phyloP scores from a whole-genome alignment of 2,888 invertebrate species.

The Drosophila hamatofila region DNA sequence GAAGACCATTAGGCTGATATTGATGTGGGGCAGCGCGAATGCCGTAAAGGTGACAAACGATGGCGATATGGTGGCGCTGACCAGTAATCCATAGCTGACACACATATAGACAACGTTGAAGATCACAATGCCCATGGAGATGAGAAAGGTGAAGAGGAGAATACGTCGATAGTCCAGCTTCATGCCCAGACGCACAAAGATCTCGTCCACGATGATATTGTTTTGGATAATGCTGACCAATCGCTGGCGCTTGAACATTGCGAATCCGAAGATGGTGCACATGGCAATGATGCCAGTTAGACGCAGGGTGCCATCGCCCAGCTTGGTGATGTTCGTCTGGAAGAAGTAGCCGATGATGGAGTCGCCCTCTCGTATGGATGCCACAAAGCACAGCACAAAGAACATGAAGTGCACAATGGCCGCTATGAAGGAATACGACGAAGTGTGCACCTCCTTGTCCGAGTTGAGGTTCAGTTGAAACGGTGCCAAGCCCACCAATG shows the following conservation, averaged over 20 bases:
- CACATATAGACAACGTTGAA: constrained; percentile 82
- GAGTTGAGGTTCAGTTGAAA: constrained; percentile 80
- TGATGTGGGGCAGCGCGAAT: constrained; percentile 83
- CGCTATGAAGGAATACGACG: constrained; percentile 73
- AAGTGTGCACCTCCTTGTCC: constrained; percentile 80
- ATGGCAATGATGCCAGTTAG: constrained; percentile 82
- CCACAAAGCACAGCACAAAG: constrained; percentile 77
- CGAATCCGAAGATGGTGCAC: constrained; percentile 82
- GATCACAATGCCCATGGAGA: constrained; percentile 79
- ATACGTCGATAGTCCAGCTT: constrained; percentile 81
- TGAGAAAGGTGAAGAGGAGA: constrained; percentile 74
- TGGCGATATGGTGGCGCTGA: constrained; percentile 80
- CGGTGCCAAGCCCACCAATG: constrained; percentile 82
- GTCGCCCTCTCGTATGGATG: constrained; percentile 77
- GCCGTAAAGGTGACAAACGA: constrained; percentile 83
- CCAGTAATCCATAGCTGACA: constrained; percentile 80
- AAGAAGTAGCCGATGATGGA: constrained; percentile 85
- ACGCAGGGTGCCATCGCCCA: constrained; percentile 82
- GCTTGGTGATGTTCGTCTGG: constrained; percentile 83
- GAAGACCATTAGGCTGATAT: constrained; percentile 83
- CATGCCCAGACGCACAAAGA: constrained; percentile 80
- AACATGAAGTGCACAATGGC: constrained; percentile 81
- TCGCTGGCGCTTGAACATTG: constrained; percentile 73
- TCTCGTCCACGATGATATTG: constrained; percentile 79
- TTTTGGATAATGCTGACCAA: constrained; percentile 79